Evolutionary conservation across 1,140 invertebrate genomes (phyloP).

Genomic region (Drosophila elegans): DNA sequence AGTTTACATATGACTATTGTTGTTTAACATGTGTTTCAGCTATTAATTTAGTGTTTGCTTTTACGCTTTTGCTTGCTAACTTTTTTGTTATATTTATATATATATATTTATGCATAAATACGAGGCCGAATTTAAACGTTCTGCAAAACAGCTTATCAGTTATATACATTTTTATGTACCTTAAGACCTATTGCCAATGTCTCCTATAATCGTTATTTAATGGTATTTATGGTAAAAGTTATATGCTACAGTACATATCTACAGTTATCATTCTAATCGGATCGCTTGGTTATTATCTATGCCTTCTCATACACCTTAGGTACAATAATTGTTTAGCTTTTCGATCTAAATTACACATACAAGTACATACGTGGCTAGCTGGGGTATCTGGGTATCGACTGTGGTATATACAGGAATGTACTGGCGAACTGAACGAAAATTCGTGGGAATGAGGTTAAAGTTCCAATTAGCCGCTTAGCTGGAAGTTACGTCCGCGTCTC

Average conservation of each 20-base stretch:
- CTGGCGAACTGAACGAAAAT: slow-evolving; percentile 26
- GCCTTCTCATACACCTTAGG: slow-evolving; percentile 63
- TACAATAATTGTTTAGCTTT: slow-evolving; percentile 72
- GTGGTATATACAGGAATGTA: slow-evolving; percentile 75
- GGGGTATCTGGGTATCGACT: slow-evolving; percentile 12
- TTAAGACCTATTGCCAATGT: slow-evolving; percentile 42
- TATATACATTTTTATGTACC: slow-evolving; percentile 53
- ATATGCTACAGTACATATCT: slow-evolving; percentile 79
- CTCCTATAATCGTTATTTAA: slow-evolving; percentile 12
- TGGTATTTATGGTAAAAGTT: slow-evolving; percentile 56
- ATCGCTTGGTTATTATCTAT: slow-evolving; percentile 56
- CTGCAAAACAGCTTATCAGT: slow-evolving; percentile 58
- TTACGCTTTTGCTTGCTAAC: slow-evolving; percentile 71
- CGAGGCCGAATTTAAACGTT: slow-evolving; percentile 46
- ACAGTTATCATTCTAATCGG: slow-evolving; percentile 66
- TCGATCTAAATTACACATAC: slow-evolving; percentile 52
- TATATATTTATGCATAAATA: slow-evolving; percentile 56
- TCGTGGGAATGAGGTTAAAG: slow-evolving; percentile 46
- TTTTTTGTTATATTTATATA: slow-evolving; percentile 49
- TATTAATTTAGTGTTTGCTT: slow-evolving; percentile 73
- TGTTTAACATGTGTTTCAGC: slow-evolving; percentile 76
- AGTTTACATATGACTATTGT: slow-evolving; percentile 63
- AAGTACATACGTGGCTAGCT: slow-evolving; percentile 34
- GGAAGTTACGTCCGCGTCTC: slow-evolving; percentile 24
- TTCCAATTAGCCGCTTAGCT: slow-evolving; percentile 31